phyloP scores from a whole-genome alignment of 2,113 vertebrate genomes.

The Terrapene triunguis region DNA sequence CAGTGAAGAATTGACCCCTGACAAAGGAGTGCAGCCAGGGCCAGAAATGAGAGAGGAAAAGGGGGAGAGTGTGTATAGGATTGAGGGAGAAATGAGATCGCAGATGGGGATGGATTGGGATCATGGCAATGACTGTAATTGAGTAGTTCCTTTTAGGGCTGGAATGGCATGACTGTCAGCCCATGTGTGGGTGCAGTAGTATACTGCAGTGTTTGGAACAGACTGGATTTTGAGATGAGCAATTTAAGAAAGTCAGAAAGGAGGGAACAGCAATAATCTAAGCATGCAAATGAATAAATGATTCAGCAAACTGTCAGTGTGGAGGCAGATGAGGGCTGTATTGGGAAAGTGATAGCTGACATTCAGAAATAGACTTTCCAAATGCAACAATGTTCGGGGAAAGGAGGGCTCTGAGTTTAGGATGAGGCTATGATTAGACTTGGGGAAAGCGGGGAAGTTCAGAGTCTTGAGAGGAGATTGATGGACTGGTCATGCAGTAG shows the following conservation, averaged over 20 bases:
- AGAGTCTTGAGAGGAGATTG: background rate
- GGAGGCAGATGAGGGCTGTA: background rate
- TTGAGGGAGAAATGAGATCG: background rate
- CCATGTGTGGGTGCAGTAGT: background rate
- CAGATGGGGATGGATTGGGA: background rate
- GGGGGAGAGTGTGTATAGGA: background rate
- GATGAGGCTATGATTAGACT: background rate
- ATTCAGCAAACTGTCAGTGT: background rate
- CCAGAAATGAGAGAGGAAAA: background rate
- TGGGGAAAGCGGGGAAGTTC: background rate
- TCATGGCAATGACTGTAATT: background rate
- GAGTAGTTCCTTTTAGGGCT: background rate
- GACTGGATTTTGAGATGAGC: background rate
- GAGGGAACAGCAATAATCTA: background rate
- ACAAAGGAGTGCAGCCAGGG: background rate
- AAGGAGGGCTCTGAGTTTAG: background rate
- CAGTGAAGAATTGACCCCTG: background rate
- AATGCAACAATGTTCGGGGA: background rate
- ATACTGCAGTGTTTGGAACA: background rate
- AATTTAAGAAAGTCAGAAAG: background rate
- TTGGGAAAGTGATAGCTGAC: background rate
- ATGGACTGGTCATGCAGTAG: background rate
- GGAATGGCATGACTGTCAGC: background rate
- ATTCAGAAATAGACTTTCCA: background rate
- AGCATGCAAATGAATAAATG: background rate